Base-by-base conservation (phyloP, 2,113 vertebrate species). In the Australoheros scitulus region DNA sequence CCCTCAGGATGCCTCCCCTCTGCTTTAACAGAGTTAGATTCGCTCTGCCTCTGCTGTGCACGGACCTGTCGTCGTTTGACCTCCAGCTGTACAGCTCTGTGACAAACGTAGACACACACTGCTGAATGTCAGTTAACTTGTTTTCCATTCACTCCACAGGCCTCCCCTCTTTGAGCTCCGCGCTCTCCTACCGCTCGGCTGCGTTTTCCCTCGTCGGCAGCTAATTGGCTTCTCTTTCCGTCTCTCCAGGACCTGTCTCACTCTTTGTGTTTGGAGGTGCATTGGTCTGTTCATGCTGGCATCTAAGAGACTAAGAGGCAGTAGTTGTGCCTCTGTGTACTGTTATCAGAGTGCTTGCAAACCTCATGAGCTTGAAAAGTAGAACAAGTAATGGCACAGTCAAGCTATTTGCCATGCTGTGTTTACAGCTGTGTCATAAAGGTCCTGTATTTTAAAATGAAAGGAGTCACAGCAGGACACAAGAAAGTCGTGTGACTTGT, bases 161-260 rank as follows among this genome's bases (percentile, higher is more conserved):
- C 59, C 10, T 81, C 41, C 38, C 50, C 64, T 65, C 50, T 80
- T 4, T 14, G 9, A 68, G 77, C 41, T 80, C 26, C 60, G 29
- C 20, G 0, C 34, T 58, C 38, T 79, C 65, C 65, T 47, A 17
- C 61, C 26, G 38, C 32, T 59, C 38, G 11, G 76, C 63, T 80
- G 41, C 20, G 77, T 86, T 75, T 76, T 52, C 43, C 61, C 41
- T 60, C 61, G 55, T 90, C 85, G 57, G 70, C 70, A 47, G 57
- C 76, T 90, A 87, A 87, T 85, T 90, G 85, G 79, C 63, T 59
- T 22, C 82, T 77, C 43, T 77, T 68, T 55, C 29, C 14, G 14
- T 70, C 61, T 72, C 76, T 68, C 24, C 0, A 29, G 77, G 77
- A 83, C 59, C 65, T 1, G 81, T 70, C 41, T 80, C 24, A 14